These are phyloP conservation scores for Spondyliosoma cantharus DNA, from an alignment of 2,797 vertebrate genomes.

Conservation along the genomic window DNA sequence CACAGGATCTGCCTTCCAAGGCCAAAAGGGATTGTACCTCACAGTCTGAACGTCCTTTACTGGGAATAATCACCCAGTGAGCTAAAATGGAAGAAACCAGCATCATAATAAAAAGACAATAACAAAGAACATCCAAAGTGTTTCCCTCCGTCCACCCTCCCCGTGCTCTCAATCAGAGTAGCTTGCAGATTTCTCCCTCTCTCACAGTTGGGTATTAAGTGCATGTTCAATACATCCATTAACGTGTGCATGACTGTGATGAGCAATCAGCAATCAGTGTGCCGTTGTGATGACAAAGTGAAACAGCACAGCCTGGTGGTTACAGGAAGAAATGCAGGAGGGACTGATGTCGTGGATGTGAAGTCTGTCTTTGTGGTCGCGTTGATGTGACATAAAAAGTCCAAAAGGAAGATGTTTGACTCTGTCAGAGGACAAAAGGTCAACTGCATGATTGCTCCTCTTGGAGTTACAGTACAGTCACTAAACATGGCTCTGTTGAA, in stretches of 20 bases:
- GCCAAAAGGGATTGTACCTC: constrained; percentile 80
- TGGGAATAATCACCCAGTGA: constrained; percentile 55
- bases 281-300: constrained; percentile 46
- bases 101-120: constrained; percentile 57
- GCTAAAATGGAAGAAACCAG: constrained; percentile 64
- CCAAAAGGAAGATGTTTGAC: constrained; percentile 15
- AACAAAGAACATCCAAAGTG: constrained; percentile 59
- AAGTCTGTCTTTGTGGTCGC: constrained; percentile 10
- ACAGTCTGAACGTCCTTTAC: constrained; percentile 67
- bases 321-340: constrained; percentile 30
- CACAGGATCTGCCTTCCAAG: constrained; percentile 65
- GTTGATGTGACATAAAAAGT: constrained; percentile 7
- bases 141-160: constrained; percentile 19
- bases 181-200: constrained; percentile 13
- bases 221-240: constrained; percentile 70
- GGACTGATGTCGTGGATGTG: neutral
- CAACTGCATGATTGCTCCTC: constrained; percentile 12
- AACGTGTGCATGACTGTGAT: constrained; percentile 61
- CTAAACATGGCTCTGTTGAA: constrained; percentile 45
- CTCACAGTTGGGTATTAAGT: constrained; percentile 66
- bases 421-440: constrained; percentile 9
- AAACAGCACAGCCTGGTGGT: constrained; percentile 75
- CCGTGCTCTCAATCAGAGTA: constrained; percentile 29
- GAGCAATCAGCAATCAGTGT: constrained; percentile 20
- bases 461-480: constrained; percentile 45